A percentile compares a stretch with the other conserved stretches of the same genome.
phyloP scores from a whole-genome alignment of 2,888 invertebrate species.

The Callyntrura guangdongensis region DNA sequence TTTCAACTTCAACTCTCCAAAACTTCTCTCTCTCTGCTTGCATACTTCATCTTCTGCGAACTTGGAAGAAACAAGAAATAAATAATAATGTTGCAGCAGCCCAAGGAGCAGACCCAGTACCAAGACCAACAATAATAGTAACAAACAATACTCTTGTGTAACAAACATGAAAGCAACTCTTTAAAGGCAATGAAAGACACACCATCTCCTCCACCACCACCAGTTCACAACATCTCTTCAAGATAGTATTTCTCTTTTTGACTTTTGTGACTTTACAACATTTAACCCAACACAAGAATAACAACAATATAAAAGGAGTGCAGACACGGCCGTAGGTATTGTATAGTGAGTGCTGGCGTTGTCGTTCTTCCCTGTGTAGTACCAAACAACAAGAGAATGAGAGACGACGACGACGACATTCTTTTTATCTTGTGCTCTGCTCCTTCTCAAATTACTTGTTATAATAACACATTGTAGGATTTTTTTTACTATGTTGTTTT shows the following conservation, averaged over 20 bases:
- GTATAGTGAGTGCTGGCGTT: not conserved
- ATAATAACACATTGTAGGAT: not conserved
- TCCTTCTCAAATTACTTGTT: constrained; percentile 43
- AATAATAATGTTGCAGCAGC: constrained; percentile 41
- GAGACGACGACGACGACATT: constrained; percentile 1
- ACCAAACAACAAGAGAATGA: not conserved
- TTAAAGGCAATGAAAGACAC: constrained; percentile 12
- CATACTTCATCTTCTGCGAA: constrained; percentile 10
- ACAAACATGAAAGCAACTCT: constrained; percentile 49
- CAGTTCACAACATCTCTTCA: constrained; percentile 46
- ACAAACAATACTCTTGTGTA: constrained; percentile 48
- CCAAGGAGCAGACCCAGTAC: not conserved
- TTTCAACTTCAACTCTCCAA: constrained; percentile 41
- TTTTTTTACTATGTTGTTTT: not conserved
- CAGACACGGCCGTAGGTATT: not conserved
- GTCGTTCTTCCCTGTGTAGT: not conserved
- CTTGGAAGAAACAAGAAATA: constrained; percentile 39
- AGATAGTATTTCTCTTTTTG: constrained; percentile 51
- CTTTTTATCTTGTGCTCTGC: not conserved
- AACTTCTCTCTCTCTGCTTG: not conserved
- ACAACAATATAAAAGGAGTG: constrained; percentile 1
- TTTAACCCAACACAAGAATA: too few species aligned
- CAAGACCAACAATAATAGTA: constrained; percentile 36
- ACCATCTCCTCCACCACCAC: not conserved
- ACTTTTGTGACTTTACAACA: constrained; percentile 53